Evolutionary conservation across 2,888 invertebrate species (phyloP), one percentile per base, ranked within the genome.

Genomic region (Taenaris catops): DNA sequence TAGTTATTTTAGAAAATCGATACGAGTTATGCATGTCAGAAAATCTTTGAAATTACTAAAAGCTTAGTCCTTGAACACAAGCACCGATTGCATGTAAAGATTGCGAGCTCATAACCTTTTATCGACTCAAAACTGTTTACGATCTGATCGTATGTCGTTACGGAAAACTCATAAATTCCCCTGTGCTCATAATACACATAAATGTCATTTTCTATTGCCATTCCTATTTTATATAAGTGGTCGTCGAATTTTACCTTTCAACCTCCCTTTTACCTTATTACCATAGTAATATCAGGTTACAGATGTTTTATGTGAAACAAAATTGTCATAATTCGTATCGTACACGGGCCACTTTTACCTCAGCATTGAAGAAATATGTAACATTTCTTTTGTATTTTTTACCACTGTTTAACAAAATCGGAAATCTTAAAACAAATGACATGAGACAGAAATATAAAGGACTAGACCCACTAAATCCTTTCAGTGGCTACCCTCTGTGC

Each of bases 41-140:
- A n/a, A n/a, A 2, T 28, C 3, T 28, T 31, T 17, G 14, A 23
- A 23, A 31, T 31, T 23, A 31, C 31, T 9, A 8, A 31, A 16
- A 29, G 11, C 12, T 9, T n/a, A 16, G 23, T 31, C 31, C 31
- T 31, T 31, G 31, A 23, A 16, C 10, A 10, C 11, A 21, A 29
- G 16, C 9, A 31, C 9, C 31, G 31, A 31, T 31, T 7, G 31
- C 31, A 31, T 31, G 16, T 23, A 31, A 23, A 31, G 31, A 31
- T 31, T 31, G 31, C 23, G 23, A 23, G 23, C 23, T 23, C 26
- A 37, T 33, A 37, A 41, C 25, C 23, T 48, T 48, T 48, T 52
- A 50, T 45, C 38, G 37, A 45, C 41, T 50, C 35, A 38, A 46
- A 48, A 47, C 45, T 44, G 42, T 47, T 52, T 48, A 50, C 51